A percentile compares a stretch with the other conserved stretches of the same genome.
Conservation (phyloP, 35 echinoderm and acorn worm species). For the Apostichopus japonicus region DNA sequence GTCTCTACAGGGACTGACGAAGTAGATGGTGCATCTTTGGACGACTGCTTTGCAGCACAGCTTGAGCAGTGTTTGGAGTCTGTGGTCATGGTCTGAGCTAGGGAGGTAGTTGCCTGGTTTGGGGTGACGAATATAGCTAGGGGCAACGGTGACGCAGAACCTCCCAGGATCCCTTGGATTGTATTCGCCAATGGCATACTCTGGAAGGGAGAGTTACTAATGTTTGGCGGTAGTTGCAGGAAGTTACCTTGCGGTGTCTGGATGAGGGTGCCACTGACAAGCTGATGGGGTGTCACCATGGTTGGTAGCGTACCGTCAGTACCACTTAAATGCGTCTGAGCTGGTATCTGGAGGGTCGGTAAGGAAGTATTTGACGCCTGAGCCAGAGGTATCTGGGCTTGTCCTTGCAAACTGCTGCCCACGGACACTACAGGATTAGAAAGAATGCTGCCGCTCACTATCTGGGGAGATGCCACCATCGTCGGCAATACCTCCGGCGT, state of each 20-base stretch:
- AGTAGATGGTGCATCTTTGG: not conserved
- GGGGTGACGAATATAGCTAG: constrained; percentile 29
- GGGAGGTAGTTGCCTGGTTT: not conserved
- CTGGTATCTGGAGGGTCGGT: not conserved
- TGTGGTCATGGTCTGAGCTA: constrained; percentile 16
- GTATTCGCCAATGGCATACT: not conserved
- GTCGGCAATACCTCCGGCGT: constrained; percentile 18
- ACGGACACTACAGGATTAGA: not conserved
- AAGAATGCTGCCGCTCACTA: constrained; percentile 16
- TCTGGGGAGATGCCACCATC: constrained; percentile 15
- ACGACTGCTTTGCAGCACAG: constrained; percentile 12
- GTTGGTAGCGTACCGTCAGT: not conserved
- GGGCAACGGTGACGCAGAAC: not conserved
- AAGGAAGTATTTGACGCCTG: not conserved
- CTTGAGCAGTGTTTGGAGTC: constrained; percentile 27
- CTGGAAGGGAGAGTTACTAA: constrained; percentile 23
- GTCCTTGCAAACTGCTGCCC: not conserved
- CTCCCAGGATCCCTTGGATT: constrained; percentile 32
- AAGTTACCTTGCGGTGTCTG: constrained; percentile 53
- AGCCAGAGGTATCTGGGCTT: not conserved
- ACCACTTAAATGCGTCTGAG: not conserved
- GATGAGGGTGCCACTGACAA: constrained; percentile 58
- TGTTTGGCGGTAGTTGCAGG: constrained; percentile 36
- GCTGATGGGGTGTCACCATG: constrained; percentile 29
- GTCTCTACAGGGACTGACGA: not conserved